These are phyloP conservation scores for Apodemia hepburni DNA, from an alignment of 2,888 invertebrate genomes.

Conservation along the genomic window DNA sequence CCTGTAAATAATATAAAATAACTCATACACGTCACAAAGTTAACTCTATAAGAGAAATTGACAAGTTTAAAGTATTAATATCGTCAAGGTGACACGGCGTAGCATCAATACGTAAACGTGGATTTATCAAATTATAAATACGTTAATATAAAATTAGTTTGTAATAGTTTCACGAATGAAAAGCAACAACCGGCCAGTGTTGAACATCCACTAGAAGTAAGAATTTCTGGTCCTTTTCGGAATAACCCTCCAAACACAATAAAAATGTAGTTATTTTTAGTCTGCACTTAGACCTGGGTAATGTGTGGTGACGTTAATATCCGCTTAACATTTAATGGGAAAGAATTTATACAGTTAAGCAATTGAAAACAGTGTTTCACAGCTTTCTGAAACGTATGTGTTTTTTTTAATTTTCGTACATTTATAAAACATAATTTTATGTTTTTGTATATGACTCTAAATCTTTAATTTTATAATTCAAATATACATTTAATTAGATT, in stretches of 20 bases:
- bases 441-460: too few relatives aligned
- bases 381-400: too few relatives aligned
- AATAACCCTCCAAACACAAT: conserved; percentile 67
- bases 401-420: too few relatives aligned
- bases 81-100: conserved; percentile 29
- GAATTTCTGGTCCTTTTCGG: conserved; percentile 67
- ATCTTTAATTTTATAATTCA: too few relatives aligned
- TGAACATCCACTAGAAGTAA: conserved; percentile 74
- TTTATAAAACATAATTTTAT: too few relatives aligned
- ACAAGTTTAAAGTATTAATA: conserved; percentile 20
- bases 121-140: conserved; percentile 51
- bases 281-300: conserved; percentile 51
- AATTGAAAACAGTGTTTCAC: too few relatives aligned
- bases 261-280: conserved; percentile 65
- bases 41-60: conserved; percentile 42
- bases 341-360: neutral
- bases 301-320: neutral
- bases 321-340: neutral
- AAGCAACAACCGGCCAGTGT: conserved; percentile 72
- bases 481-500: too few relatives aligned
- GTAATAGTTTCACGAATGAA: conserved; percentile 54
- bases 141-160: conserved; percentile 48
- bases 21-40: conserved; percentile 57
- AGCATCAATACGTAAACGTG: conserved; percentile 41
- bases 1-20: conserved; percentile 45